These are phyloP conservation scores for Dryomyza anilis DNA, from an alignment of 2,888 invertebrate species.

Conservation along the genomic window DNA sequence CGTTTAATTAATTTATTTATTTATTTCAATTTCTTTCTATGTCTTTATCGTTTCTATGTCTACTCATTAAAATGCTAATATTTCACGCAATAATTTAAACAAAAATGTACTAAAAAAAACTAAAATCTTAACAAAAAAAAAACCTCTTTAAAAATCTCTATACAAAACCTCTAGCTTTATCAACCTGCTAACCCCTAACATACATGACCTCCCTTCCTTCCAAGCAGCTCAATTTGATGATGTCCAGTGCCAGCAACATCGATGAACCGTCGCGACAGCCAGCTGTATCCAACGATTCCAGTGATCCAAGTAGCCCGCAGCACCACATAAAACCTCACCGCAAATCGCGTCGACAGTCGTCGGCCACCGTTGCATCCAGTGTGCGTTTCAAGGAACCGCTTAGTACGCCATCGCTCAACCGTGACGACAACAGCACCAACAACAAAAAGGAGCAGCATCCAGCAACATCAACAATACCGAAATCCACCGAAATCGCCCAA, in stretches of 20 bases:
- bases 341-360: background rate
- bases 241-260: background rate
- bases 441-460: too few species aligned
- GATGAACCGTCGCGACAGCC: background rate
- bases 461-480: constrained; percentile 11
- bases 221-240: constrained; percentile 15
- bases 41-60: too few species aligned
- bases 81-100: too few species aligned
- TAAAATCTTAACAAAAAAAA: too few species aligned
- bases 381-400: background rate
- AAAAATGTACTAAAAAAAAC: too few species aligned
- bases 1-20: too few species aligned
- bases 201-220: constrained; percentile 26
- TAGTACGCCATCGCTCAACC: too few species aligned
- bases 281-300: background rate
- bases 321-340: background rate
- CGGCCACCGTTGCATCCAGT: too few species aligned
- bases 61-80: too few species aligned
- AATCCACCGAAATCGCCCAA: constrained; percentile 38
- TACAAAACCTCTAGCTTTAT: too few species aligned
- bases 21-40: too few species aligned
- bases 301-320: background rate
- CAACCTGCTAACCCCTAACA: constrained; percentile 39
- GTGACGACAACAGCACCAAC: constrained; percentile 31
- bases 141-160: too few species aligned